phyloP scores from a whole-genome alignment of 2,113 vertebrate species.

The Urocitellus parryii region DNA sequence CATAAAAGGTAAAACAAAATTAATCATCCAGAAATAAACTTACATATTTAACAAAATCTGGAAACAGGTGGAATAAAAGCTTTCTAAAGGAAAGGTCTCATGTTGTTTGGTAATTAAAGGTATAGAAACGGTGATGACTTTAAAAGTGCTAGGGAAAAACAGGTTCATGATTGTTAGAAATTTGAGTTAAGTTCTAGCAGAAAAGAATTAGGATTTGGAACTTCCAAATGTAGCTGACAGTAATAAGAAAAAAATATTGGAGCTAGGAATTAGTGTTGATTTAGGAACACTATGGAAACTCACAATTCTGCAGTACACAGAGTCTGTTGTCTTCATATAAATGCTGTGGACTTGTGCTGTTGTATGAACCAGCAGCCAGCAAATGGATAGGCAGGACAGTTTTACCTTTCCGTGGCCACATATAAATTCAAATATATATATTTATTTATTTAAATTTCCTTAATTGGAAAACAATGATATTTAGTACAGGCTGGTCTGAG shows the following conservation, averaged over 20 bases:
- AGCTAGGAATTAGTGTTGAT: neutral
- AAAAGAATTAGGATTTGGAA: neutral
- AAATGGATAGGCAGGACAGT: neutral
- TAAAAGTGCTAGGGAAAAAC: neutral
- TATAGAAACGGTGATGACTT: neutral
- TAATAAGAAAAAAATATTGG: neutral
- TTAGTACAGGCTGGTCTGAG: neutral
- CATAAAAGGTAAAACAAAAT: slow-evolving; percentile 28
- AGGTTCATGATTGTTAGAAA: neutral
- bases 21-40: neutral
- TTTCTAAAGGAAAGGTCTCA: neutral
- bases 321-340: neutral
- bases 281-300: neutral
- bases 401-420: neutral
- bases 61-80: neutral
- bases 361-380: neutral
- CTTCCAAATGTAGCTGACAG: neutral
- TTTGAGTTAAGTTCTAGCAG: neutral
- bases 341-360: neutral
- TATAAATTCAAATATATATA: neutral
- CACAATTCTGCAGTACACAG: neutral
- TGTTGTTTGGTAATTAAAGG: neutral
- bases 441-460: neutral
- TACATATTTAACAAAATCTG: neutral
- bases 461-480: neutral